Evolutionary conservation across 2,113 vertebrate genomes (phyloP), one percentile per base, ranked within the genome.

Genomic region (Microtus richardsoni): DNA sequence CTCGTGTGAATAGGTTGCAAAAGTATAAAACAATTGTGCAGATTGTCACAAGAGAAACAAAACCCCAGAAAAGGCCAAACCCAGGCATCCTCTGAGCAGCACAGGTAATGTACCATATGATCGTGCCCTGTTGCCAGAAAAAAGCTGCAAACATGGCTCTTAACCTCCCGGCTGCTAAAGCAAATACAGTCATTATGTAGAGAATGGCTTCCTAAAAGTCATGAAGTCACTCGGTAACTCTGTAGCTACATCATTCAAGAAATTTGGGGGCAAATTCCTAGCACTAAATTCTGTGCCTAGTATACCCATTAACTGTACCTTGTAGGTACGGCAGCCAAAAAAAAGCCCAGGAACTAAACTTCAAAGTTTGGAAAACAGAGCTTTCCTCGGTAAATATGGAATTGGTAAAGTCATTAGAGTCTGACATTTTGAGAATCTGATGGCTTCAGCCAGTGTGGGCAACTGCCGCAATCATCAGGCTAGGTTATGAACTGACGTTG

Each of bases 21-120:
- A 95, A 88, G 70, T 39, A 93, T 4, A 75, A 68, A 96, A 91
- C 28, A 95, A 74, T 91, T 78, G 52, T 68, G 19, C 52, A 93
- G 70, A 95, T n/a, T 88, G 52, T 47, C 41, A 77, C 39, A 52
- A 24, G 52, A n/a, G 33, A 83, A 87, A 52, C 82, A 77, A 64
- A 73, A 58, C 8, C 58, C 78, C 60, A 91, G 24, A 88, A 88
- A 95, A 91, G 44, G 21, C 80, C 49, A 75, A 75, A 88, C 4
- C 28, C 62, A 62, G 80, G 54, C 28, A 75, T 70, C 11, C 19
- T 90, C 58, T 52, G 54, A 70, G 84, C 28, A 66, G 41, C 60
- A 86, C 39, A 84, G 52, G 49, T 93, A 89, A 74, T 70, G 6
- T 30, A 39, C 39, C 64, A 85, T 36, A 30, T 62, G 60, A 82